Conservation (phyloP, 2,113 vertebrate genomes). For the Benitochromis conjunctus region DNA sequence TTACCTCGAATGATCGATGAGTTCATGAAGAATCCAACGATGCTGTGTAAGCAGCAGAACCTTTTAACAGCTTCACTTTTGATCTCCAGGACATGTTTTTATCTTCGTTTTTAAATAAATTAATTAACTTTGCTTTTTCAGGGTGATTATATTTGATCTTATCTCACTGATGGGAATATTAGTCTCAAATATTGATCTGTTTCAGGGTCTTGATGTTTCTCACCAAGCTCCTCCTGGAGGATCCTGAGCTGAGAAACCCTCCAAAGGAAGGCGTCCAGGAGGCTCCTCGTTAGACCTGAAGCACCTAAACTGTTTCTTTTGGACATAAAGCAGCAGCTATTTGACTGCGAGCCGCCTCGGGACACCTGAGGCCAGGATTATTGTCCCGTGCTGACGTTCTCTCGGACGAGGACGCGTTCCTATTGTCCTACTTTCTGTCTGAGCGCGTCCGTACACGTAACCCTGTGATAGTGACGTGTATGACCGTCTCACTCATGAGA, state of each 20-base stretch:
- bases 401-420: no score
- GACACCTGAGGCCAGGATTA: background rate
- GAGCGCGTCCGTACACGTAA: background rate
- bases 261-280: background rate
- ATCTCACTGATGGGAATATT: background rate
- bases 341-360: background rate
- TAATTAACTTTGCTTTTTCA: background rate
- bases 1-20: background rate
- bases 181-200: background rate
- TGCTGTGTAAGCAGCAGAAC: background rate
- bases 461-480: background rate
- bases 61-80: background rate
- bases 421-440: background rate
- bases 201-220: background rate
- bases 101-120: background rate
- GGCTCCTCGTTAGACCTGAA: background rate
- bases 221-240: background rate
- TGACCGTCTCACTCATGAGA: background rate
- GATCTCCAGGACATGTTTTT: background rate
- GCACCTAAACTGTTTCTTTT: background rate
- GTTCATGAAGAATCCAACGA: background rate
- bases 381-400: background rate
- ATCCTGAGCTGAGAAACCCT: no score
- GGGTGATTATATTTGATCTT: background rate
- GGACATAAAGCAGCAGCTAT: background rate